phyloP scores from a whole-genome alignment of 2,797 vertebrate genomes.

The Acomys russatus region DNA sequence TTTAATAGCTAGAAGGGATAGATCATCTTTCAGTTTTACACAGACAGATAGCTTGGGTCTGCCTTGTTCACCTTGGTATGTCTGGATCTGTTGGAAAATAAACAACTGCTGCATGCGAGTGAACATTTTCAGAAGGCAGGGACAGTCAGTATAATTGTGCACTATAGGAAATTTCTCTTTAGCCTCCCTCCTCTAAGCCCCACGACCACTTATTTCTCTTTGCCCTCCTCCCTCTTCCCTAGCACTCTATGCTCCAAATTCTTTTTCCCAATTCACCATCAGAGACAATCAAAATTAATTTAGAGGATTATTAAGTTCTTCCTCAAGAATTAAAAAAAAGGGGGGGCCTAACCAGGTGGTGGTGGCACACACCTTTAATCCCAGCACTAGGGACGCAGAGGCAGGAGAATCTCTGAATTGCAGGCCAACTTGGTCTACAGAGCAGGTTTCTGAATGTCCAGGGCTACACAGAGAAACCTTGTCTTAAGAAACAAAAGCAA shows the following conservation, averaged over 20 bases:
- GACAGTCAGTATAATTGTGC: constrained; percentile 48
- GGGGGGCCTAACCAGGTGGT: neutral
- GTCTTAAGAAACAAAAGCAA: neutral
- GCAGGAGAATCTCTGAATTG: neutral
- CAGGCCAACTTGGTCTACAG: neutral
- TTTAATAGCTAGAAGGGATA: constrained; percentile 46
- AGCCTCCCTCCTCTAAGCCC: neutral
- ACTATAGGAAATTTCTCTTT: constrained; percentile 44
- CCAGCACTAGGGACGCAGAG: neutral
- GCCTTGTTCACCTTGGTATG: constrained; percentile 66
- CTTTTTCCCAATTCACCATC: neutral
- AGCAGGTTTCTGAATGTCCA: neutral
- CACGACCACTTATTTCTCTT: neutral
- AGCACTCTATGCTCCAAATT: neutral
- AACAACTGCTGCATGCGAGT: constrained; percentile 41
- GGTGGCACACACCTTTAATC: neutral
- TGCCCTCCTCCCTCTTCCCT: neutral
- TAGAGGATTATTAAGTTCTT: constrained; percentile 45
- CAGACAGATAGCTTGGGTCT: constrained; percentile 56
- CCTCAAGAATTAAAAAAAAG: neutral
- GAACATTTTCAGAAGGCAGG: constrained; percentile 47
- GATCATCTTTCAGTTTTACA: constrained; percentile 76
- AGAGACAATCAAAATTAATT: constrained; percentile 16
- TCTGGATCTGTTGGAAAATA: constrained; percentile 61
- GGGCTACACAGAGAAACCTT: neutral